Evolutionary conservation across 2,113 vertebrate genomes (phyloP), one percentile per base, ranked within the genome.

Genomic region (Porphyrio hochstetteri): DNA sequence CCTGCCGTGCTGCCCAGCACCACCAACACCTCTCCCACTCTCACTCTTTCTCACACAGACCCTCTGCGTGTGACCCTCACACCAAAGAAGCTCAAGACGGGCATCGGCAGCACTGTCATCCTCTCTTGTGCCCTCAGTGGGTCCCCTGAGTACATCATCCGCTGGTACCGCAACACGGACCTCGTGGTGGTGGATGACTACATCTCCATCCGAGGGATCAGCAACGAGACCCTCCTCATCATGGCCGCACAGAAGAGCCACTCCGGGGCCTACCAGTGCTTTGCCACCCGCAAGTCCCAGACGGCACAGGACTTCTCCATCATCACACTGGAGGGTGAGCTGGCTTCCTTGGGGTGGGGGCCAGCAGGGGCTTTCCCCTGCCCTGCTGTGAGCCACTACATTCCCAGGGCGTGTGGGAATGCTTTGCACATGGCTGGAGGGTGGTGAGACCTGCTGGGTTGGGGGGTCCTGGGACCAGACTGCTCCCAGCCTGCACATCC

Each of bases 81-180:
- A 94, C 99, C 99, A 96, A 99, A 99, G 98, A 99, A 99, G 97
- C 98, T 99, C 96, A 99, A 99, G 97, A 99, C 99, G 0, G 99
- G 99, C 83, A 99, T 99, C 53, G 99, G 99, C 97, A 99, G 99
- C 96, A 99, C 99, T 0, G 99, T 99, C 93, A 99, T 99, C 97
- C 98, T 99, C 50, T 99, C 99, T 31, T 99, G 99, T 53, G 97
- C 99, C 16, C 99, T 99, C 59, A 98, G 98, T 64, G 99, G 99
- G 74, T 99, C 99, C n/a, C 99, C 99, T 0, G 99, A 99, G 96
- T 99, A 99, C 78, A 92, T 96, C 64, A 98, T 99, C 96, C 98
- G 98, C 95, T 99, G 99, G 99, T 99, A 99, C 97, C 99, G 99
- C 91, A 99, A 99, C 98, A 99, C 99, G 0, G 99, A 99, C 94